phyloP scores from a whole-genome alignment of 2,113 vertebrate genomes.

The Daboia siamensis region DNA sequence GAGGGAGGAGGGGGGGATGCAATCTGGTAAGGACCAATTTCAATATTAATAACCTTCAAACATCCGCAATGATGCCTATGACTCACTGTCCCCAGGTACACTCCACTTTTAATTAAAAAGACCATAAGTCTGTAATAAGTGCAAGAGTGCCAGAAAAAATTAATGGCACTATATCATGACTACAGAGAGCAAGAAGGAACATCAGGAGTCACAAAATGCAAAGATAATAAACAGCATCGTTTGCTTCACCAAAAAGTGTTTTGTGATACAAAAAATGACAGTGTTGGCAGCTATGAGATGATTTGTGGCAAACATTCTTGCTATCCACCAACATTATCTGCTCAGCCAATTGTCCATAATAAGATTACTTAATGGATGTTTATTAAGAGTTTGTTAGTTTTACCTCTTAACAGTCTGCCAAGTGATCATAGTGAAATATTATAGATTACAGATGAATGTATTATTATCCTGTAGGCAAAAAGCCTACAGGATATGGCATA shows the following conservation, averaged over 20 bases:
- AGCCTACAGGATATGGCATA: neutral
- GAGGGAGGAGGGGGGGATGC: neutral
- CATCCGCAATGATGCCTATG: neutral
- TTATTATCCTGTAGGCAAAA: no score
- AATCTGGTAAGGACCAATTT: neutral
- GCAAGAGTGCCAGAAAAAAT: neutral
- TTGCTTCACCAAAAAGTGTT: neutral
- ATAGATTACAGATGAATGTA: neutral
- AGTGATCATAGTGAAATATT: neutral
- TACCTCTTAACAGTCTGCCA: neutral
- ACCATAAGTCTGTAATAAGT: neutral
- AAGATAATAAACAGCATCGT: neutral
- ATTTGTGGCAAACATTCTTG: neutral
- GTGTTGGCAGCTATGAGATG: neutral
- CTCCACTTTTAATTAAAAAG: conserved; percentile 11
- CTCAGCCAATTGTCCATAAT: neutral
- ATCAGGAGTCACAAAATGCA: neutral
- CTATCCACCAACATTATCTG: neutral
- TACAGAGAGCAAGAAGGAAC: neutral
- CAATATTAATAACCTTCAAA: neutral
- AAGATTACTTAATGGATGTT: neutral
- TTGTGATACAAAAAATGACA: neutral
- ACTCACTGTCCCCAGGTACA: neutral
- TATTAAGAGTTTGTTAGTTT: neutral
- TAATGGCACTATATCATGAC: neutral